Conservation (phyloP, 2,888 invertebrate species). For the Actias luna region DNA sequence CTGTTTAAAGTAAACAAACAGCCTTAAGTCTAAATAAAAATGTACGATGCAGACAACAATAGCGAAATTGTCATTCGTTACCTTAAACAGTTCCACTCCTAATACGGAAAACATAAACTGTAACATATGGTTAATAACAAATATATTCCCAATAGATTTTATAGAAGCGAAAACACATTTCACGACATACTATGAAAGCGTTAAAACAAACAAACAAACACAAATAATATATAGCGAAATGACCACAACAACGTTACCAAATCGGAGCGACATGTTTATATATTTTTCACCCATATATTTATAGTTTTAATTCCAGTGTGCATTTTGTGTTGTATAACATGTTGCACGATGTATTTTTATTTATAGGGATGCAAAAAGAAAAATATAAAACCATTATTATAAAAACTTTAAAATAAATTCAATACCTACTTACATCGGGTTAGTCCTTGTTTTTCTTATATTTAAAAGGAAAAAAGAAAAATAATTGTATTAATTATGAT, state of each 20-base stretch:
- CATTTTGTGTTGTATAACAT: conserved; percentile 43
- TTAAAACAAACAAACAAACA: conserved; percentile 33
- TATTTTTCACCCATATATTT: conserved; percentile 49
- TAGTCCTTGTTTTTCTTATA: conserved; percentile 62
- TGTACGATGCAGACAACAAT: background rate
- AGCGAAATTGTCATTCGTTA: conserved; percentile 63
- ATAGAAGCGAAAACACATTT: conserved; percentile 99
- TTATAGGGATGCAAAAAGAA: conserved; percentile 54
- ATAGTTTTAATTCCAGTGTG: conserved; percentile 48
- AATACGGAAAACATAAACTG: conserved; percentile 99
- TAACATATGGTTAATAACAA: conserved; percentile 99
- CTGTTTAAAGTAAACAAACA: no score
- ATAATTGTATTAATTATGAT: conserved; percentile 33
- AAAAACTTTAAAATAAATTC: conserved; percentile 32
- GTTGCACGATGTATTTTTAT: conserved; percentile 48
- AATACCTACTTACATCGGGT: conserved; percentile 62
- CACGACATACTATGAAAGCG: conserved; percentile 94
- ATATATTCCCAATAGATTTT: conserved; percentile 99
- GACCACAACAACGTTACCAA: conserved; percentile 57
- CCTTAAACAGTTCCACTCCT: conserved; percentile 99
- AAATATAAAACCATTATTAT: conserved; percentile 42
- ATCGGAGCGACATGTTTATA: conserved; percentile 33
- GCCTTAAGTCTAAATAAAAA: background rate
- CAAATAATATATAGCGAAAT: conserved; percentile 31
- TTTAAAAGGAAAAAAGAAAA: conserved; percentile 45